Percentiles rank a stretch among this genome's conserved stretches.
These are phyloP conservation scores for Rotaria socialis DNA, from an alignment of 2,888 invertebrate genomes.

Conservation along the genomic window DNA sequence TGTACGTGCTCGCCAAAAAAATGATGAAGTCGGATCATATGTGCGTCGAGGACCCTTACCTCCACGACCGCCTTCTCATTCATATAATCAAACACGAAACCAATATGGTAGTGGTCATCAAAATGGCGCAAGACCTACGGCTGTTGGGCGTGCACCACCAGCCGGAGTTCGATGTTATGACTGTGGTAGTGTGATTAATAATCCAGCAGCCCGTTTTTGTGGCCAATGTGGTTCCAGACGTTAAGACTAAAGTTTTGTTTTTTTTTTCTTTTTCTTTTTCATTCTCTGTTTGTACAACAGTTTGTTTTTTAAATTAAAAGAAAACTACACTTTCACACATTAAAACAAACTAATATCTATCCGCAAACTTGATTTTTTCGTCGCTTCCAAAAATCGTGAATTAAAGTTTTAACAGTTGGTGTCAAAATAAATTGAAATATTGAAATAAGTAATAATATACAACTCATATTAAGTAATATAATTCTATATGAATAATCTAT, in stretches of 20 bases:
- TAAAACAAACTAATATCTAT: no score
- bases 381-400: no score
- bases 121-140: not conserved
- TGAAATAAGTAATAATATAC: no score
- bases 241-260: not conserved
- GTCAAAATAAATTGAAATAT: no score
- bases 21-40: not conserved
- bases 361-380: no score
- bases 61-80: not conserved
- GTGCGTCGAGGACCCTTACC: not conserved
- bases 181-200: not conserved
- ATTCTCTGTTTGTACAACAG: not conserved
- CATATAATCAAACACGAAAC: not conserved
- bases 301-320: not conserved
- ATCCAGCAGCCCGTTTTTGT: not conserved
- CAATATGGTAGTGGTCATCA: not conserved
- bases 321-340: no score
- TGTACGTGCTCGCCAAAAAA: conserved; percentile 24
- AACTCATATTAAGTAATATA: no score
- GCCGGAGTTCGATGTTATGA: not conserved
- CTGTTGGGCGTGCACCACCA: not conserved
- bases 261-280: not conserved
- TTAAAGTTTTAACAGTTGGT: no score
- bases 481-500: no score
- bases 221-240: not conserved